Evolutionary conservation across 2,888 invertebrate genomes (phyloP).

Genomic region (Sphaerophoria rueppellii): DNA sequence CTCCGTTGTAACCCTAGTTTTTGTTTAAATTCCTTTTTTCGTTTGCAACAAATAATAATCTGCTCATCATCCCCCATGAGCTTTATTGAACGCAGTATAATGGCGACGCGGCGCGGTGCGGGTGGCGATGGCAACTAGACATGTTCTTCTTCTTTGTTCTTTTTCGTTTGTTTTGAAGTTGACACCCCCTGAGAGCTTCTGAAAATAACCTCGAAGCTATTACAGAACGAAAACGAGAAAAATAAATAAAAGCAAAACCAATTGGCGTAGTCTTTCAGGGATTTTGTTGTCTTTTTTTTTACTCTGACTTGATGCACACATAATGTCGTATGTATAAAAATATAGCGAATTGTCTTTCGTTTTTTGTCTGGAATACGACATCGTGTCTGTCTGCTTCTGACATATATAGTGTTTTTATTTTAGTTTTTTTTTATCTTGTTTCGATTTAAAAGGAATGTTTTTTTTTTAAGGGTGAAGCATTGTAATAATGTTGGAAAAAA

Average conservation of each 20-base stretch:
- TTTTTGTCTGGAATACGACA: constrained; percentile 34
- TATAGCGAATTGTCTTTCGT: background rate
- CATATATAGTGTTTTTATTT: constrained; percentile 6
- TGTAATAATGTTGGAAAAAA: background rate
- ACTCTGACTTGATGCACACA: constrained; percentile 7
- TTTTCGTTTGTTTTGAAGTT: background rate
- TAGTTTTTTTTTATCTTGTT: background rate
- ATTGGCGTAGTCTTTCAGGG: constrained; percentile 53
- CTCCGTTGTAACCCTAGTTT: constrained; percentile 11
- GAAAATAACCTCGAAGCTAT: constrained; percentile 48
- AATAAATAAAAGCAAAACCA: constrained; percentile 41
- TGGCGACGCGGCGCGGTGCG: background rate
- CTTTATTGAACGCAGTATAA: constrained; percentile 4
- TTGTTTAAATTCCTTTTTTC: background rate
- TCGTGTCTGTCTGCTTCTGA: constrained; percentile 40
- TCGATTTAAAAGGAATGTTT: background rate
- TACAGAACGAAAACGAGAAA: background rate
- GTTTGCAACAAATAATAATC: constrained; percentile 29
- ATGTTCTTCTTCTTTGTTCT: constrained; percentile 5
- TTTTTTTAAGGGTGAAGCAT: background rate
- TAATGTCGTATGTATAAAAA: background rate
- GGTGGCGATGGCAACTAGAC: constrained; percentile 44
- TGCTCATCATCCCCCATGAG: constrained; percentile 53
- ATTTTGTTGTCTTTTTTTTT: constrained; percentile 12
- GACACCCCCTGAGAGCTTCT: constrained; percentile 46